Evolutionary conservation across 1,140 invertebrate species (phyloP), one percentile per base, ranked within the genome.

Genomic region (Lordiphosa stackelbergi): DNA sequence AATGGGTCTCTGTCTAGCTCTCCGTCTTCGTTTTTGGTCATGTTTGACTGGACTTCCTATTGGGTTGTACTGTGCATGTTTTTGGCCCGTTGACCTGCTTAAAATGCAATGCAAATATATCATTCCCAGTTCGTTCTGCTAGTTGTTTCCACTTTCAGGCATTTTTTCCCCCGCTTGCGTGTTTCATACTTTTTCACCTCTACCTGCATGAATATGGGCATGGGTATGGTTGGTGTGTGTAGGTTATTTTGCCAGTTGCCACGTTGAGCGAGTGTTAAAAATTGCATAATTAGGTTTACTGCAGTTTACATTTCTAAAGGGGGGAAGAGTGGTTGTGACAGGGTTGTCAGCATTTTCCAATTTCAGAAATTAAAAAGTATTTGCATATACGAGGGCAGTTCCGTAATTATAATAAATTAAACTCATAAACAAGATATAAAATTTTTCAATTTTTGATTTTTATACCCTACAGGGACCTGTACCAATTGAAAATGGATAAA

Each of bases 251-350:
- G 55, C 59, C 51, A 60, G 47, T 54, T 48, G 28, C 28, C 28
- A 31, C 36, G 57, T 56, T 58, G 42, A 64, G 62, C 58, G 58
- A 81, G 75, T 83, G 75, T 69, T 69, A 72, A 72, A 83, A 66
- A 62, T 81, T 81, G 75, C 75, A 81, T 81, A 81, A 81, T 83
- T 72, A 77, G 66, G 47, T 59, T 42, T 53, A 38, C 47, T 71
- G 66, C 47, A 59, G 60, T 75, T 60, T 40, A 41, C 54, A 53
- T 63, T 71, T 53, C 16, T 34, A 19, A 48, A 41, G 12, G 16
- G 11, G 16, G 16, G 61, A 36, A 36, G 53, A 64, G 46, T 45
- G 35, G 47, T 8, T 19, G 1, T 11, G 31, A 11, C 24, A 66
- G 64, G 49, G 63, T 66, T 66, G 41, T 16, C 62, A 66, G 19